Percentiles rank a stretch among this genome's conserved stretches.
These are phyloP conservation scores for Hemiprocne comata DNA, from an alignment of 2,113 vertebrate species.

Conservation along the genomic window DNA sequence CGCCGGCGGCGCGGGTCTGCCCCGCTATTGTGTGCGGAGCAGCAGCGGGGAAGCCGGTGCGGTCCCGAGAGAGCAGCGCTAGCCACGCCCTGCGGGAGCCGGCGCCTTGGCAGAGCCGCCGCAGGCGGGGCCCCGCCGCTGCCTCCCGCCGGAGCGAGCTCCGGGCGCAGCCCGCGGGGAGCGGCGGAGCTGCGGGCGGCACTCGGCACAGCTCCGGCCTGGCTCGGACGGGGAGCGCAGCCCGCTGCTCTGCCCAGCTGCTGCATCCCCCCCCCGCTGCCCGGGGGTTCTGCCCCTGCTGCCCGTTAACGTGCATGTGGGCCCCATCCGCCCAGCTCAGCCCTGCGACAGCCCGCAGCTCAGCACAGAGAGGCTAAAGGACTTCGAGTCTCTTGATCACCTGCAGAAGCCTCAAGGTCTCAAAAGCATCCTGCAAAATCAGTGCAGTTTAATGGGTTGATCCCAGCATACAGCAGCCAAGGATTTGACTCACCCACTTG, in stretches of 20 bases:
- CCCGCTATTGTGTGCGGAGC: background rate
- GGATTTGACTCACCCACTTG: background rate
- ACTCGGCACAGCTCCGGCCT: background rate
- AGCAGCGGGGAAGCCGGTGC: background rate
- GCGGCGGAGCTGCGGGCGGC: no score
- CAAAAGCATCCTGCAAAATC: background rate
- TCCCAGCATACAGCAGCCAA: fast-evolving
- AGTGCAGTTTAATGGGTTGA: background rate
- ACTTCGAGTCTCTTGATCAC: no score
- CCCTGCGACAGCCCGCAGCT: background rate
- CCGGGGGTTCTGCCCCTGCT: no score
- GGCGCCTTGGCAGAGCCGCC: background rate
- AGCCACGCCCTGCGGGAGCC: background rate
- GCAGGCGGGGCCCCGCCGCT: background rate
- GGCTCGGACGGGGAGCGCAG: background rate
- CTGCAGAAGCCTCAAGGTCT: background rate
- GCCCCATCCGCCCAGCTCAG: no score
- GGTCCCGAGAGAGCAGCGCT: background rate
- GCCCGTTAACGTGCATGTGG: no score
- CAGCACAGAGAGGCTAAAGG: background rate
- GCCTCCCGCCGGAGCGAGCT: background rate
- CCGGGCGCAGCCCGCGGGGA: no score
- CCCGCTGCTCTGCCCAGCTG: no score
- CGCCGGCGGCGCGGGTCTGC: background rate
- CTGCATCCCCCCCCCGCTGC: no score